Base-by-base conservation (phyloP, 2,113 vertebrate species). In the Notarius quadriscutis region DNA sequence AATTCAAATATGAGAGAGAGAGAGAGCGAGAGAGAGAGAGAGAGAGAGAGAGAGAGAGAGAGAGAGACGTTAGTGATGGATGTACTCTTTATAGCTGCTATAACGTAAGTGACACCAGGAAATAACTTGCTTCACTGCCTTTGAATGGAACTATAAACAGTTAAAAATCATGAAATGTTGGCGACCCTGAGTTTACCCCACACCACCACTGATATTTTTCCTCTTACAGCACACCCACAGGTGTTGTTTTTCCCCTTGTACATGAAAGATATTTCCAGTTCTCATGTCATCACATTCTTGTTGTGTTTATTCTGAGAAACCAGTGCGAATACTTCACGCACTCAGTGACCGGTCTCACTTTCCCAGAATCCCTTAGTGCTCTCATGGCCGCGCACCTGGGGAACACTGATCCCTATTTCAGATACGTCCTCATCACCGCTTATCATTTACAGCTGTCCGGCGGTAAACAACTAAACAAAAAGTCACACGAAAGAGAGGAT, bases 361-460 rank as follows among this genome's bases (percentile, higher is more conserved):
- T 58, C 67, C 57, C 84, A 57, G 89, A 50, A 84, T 41, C 81
- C 20, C 27, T 67, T 63, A 63, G 81, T n/a, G 92, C 92, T 93
- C 93, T 94, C 93, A 94, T 93, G 92, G 91, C 92, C 63, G 86
- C 80, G 90, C 92, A 94, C 93, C 95, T 90, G 88, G 94, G 95
- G 94, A 95, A 93, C 94, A 91, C 93, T 93, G 94, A 95, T 95
- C 92, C 91, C 93, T 94, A 95, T 95, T 95, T 95, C 91, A 95
- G 95, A 95, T 95, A 95, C 74, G 69, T 85, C 89, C 89, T 92
- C 87, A 93, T 94, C 93, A 93, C 94, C 92, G 93, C 95, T 96
- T 96, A 95, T 95, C 95, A 94, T 94, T 93, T 95, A 94, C 93
- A 94, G 94, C 95, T 95, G 94, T 95, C 95, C 91, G 92, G 89